Evolutionary conservation across 2,888 invertebrate genomes (phyloP).

Genomic region (Scelioninae gen. 1): DNA sequence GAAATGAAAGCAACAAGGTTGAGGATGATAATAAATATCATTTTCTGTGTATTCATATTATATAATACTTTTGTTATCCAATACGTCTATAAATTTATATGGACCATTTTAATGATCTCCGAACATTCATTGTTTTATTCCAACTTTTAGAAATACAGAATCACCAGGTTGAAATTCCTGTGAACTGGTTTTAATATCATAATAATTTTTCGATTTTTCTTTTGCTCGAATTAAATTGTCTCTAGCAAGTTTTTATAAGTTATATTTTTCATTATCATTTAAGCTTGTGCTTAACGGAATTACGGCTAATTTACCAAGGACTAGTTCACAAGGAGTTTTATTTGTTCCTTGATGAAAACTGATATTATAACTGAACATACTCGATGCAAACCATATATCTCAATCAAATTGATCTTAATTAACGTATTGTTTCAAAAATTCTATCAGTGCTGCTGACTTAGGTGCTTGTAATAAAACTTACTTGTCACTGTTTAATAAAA

Average conservation of each 20-base stretch:
- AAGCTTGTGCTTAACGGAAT: background rate
- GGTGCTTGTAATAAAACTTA: too few relatives aligned
- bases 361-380: background rate
- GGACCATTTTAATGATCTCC: background rate
- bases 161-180: background rate
- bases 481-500: too few relatives aligned
- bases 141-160: background rate
- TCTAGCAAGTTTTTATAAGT: background rate
- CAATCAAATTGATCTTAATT: background rate
- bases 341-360: background rate
- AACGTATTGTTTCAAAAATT: background rate
- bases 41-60: background rate
- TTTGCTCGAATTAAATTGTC: background rate
- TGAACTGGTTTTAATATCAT: background rate
- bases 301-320: background rate
- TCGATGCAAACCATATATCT: background rate
- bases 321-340: background rate
- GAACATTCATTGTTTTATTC: background rate
- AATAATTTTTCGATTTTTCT: background rate
- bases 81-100: background rate
- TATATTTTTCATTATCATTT: background rate
- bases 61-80: background rate
- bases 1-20: too few relatives aligned
- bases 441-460: too few relatives aligned
- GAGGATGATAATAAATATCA: too few relatives aligned